phyloP scores from a whole-genome alignment of 1,140 invertebrate genomes.

The Drosophila arawakana region DNA sequence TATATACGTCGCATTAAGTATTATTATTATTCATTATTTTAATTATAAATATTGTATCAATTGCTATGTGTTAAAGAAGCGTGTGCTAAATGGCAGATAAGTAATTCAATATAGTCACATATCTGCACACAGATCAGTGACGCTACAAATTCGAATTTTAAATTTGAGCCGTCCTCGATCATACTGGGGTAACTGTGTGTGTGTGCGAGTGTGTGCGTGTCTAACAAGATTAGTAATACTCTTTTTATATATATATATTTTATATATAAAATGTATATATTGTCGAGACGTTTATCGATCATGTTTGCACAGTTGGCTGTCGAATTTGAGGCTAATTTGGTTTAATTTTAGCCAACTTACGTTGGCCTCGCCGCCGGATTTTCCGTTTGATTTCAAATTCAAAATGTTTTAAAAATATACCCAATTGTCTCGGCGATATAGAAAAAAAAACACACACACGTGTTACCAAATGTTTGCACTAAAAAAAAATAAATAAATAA shows the following conservation, averaged over 20 bases:
- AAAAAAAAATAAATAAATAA: slow-evolving; percentile 7
- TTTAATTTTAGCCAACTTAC: slow-evolving; percentile 67
- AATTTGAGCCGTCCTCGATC: slow-evolving; percentile 6
- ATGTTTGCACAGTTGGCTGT: slow-evolving; percentile 72
- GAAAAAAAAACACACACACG: slow-evolving; percentile 11
- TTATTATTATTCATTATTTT: slow-evolving; percentile 24
- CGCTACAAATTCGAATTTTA: neutral
- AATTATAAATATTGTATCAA: slow-evolving; percentile 37
- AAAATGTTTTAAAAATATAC: slow-evolving; percentile 46
- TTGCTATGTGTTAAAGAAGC: too few relatives aligned
- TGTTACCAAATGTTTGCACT: slow-evolving; percentile 63
- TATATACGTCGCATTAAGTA: neutral
- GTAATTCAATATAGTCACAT: slow-evolving; percentile 4
- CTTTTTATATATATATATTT: neutral
- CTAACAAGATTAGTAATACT: slow-evolving; percentile 8
- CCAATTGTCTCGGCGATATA: slow-evolving; percentile 26
- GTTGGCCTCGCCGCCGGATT: slow-evolving; percentile 55
- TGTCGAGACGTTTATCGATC: slow-evolving; percentile 51
- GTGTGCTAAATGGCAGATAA: slow-evolving; percentile 3
- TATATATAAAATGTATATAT: neutral
- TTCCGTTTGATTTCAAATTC: slow-evolving; percentile 64
- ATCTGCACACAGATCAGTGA: slow-evolving; percentile 37
- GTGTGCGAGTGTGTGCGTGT: neutral
- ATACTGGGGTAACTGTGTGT: neutral
- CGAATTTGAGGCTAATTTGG: slow-evolving; percentile 39